Evolutionary conservation across 2,888 invertebrate genomes (phyloP).

Genomic region (Tetramorium bicarinatum): DNA sequence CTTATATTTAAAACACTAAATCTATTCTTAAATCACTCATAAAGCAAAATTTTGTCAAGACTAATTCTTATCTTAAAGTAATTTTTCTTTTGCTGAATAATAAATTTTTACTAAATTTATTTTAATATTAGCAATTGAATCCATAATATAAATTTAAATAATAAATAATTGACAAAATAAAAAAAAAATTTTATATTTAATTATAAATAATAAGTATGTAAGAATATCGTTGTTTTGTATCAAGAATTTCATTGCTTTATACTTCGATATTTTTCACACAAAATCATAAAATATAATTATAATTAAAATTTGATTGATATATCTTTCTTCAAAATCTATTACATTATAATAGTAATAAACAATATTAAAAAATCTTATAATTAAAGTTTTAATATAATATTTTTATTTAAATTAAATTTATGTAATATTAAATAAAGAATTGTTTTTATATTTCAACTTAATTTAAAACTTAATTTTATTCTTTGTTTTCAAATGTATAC

Average conservation of each 20-base stretch:
- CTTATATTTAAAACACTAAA: not conserved
- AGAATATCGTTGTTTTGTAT: not conserved
- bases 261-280: not conserved
- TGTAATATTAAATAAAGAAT: not conserved
- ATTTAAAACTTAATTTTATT: not conserved
- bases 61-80: not conserved
- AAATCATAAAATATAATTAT: not conserved
- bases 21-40: not conserved
- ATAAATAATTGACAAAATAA: not conserved
- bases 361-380: not conserved
- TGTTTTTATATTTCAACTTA: not conserved
- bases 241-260: not conserved
- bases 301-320: not conserved
- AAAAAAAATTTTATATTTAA: not conserved
- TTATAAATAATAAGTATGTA: not conserved
- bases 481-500: not conserved
- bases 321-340: not conserved
- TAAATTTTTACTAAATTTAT: not conserved
- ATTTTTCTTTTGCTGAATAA: not conserved
- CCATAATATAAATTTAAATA: not conserved
- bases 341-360: not conserved
- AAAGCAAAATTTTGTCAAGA: not conserved
- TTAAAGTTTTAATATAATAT: not conserved
- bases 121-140: not conserved
- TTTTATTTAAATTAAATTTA: not conserved